These are phyloP conservation scores for Hemaris fuciformis DNA, from an alignment of 2,888 invertebrate genomes.

Conservation along the genomic window DNA sequence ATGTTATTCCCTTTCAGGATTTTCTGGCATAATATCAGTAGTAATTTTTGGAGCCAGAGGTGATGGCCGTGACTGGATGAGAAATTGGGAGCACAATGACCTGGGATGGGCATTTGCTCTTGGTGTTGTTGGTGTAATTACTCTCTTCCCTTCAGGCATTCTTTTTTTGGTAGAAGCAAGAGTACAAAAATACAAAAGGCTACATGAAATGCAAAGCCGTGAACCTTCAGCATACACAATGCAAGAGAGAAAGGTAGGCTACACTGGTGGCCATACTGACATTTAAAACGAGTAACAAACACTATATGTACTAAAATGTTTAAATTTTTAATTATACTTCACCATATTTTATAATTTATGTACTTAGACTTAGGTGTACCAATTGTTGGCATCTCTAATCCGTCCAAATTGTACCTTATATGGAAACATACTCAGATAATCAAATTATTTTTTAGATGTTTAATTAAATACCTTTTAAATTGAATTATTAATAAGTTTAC, in stretches of 20 bases:
- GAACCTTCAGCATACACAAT: conserved; percentile 85
- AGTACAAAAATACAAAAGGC: conserved; percentile 87
- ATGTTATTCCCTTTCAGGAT: conserved; percentile 77
- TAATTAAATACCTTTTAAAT: too few relatives aligned
- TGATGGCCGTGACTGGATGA: conserved; percentile 97
- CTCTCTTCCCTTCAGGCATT: conserved; percentile 88
- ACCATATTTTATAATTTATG: not conserved
- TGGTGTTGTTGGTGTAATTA: conserved; percentile 89
- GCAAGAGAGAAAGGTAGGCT: conserved; percentile 83
- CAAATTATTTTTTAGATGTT: not conserved
- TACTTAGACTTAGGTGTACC: not conserved
- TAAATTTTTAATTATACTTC: not conserved
- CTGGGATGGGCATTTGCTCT: conserved; percentile 97
- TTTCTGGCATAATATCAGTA: conserved; percentile 91
- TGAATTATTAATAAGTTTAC: not conserved
- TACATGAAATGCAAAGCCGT: conserved; percentile 86
- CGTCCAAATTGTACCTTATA: not conserved
- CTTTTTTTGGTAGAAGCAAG: conserved; percentile 92
- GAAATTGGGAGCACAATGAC: conserved; percentile 97
- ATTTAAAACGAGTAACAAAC: conserved; percentile 76
- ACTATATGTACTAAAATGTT: not conserved
- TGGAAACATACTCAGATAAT: not conserved
- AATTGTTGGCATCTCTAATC: not conserved
- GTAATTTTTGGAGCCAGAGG: conserved; percentile 94
- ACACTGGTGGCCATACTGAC: conserved; percentile 84